phyloP scores from a whole-genome alignment of 2,797 vertebrate genomes.

The Enteromius trimaculatus region DNA sequence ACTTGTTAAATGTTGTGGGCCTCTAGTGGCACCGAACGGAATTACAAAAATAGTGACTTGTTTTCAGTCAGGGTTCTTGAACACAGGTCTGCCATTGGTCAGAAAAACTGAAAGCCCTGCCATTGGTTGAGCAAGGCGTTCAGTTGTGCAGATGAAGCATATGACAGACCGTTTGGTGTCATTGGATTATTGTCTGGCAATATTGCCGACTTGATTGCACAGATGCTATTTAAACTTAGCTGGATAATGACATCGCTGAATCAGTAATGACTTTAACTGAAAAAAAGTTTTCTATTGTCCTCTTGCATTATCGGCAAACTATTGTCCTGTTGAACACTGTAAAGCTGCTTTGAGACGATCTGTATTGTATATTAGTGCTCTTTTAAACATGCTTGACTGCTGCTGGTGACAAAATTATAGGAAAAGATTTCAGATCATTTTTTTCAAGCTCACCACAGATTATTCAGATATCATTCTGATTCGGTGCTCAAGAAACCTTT shows the following conservation, averaged over 20 bases:
- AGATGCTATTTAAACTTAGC: too few species aligned
- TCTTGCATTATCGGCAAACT: not conserved
- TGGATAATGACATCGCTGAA: too few species aligned
- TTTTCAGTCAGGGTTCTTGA: not conserved
- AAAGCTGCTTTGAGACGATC: not conserved
- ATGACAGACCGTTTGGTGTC: not conserved
- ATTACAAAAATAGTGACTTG: slow-evolving; percentile 2
- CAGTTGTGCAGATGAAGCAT: not conserved
- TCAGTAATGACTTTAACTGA: too few species aligned
- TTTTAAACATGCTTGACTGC: not conserved
- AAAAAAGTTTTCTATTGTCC: not conserved
- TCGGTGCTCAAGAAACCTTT: not conserved
- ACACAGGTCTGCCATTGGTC: not conserved
- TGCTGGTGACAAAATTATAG: not conserved
- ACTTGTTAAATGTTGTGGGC: not conserved
- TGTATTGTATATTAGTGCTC: not conserved
- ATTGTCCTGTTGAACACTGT: not conserved
- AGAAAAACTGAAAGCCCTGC: not conserved
- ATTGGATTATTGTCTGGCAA: not conserved
- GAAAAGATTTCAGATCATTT: not conserved
- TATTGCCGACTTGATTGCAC: too few species aligned
- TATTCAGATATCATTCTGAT: not conserved
- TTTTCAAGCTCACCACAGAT: not conserved
- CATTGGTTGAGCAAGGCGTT: slow-evolving; percentile 2
- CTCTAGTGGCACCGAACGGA: not conserved